Percentiles rank a stretch among this genome's conserved stretches.
phyloP scores from a whole-genome alignment of 2,888 invertebrate genomes.

The Uropetala carovei region DNA sequence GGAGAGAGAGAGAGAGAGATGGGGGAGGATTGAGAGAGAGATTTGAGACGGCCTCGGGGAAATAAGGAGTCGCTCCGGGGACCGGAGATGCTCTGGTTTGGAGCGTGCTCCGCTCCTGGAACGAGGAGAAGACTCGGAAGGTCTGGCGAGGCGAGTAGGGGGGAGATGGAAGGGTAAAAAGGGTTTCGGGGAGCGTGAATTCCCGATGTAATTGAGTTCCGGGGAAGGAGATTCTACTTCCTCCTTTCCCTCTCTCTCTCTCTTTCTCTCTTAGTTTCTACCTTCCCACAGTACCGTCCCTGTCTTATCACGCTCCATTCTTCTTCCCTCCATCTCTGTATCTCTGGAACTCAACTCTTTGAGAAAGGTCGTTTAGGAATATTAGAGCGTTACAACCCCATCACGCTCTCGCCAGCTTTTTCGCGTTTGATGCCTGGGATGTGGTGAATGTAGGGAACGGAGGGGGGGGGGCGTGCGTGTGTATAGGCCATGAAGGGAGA shows the following conservation, averaged over 20 bases:
- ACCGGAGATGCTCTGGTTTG: constrained; percentile 38
- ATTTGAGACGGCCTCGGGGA: not conserved
- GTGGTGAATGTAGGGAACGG: too few species aligned
- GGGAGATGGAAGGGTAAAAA: not conserved
- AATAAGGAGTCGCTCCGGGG: not conserved
- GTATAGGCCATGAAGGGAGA: too few species aligned
- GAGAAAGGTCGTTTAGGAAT: too few species aligned
- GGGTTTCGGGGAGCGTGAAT: constrained; percentile 47
- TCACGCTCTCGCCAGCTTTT: too few species aligned
- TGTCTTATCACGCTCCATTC: too few species aligned
- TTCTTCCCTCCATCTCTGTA: too few species aligned
- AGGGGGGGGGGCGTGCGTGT: too few species aligned
- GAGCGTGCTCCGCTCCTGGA: constrained; percentile 6
- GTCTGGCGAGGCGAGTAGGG: not conserved
- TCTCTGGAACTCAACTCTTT: too few species aligned
- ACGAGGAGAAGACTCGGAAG: constrained; percentile 30
- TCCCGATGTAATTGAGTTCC: constrained; percentile 49
- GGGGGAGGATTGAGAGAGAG: not conserved
- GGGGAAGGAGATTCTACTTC: not conserved
- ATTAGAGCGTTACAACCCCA: too few species aligned
- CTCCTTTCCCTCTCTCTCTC: not conserved
- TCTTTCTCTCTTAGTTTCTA: too few species aligned
- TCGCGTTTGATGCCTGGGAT: too few species aligned
- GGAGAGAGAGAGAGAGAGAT: not conserved
- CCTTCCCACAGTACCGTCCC: too few species aligned